These are phyloP conservation scores for Channa maculata DNA, from an alignment of 2,113 vertebrate species.

Conservation along the genomic window DNA sequence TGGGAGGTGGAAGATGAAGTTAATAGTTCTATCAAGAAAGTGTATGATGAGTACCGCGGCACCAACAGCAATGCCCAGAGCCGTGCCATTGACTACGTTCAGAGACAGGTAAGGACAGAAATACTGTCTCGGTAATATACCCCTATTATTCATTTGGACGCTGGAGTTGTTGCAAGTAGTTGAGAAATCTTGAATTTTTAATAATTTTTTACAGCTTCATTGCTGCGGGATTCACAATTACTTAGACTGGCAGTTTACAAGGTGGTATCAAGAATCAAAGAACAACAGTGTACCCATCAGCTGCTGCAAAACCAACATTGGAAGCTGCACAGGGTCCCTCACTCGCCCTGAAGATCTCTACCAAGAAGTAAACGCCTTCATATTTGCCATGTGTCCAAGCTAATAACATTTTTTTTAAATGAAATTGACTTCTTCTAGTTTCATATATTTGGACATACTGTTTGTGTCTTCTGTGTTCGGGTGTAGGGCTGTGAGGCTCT, in stretches of 20 bases:
- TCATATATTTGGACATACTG: not conserved
- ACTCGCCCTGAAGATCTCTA: conserved; percentile 89
- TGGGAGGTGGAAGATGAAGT: conserved; percentile 93
- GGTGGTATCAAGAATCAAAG: conserved; percentile 92
- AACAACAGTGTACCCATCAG: conserved; percentile 95
- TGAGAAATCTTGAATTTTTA: not conserved
- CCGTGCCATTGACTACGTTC: conserved; percentile 95
- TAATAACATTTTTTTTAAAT: not conserved
- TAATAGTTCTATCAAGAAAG: conserved; percentile 90
- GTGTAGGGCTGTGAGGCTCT: conserved; percentile 92
- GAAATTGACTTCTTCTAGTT: not conserved
- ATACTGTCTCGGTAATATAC: accelerated
- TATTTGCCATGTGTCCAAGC: not conserved
- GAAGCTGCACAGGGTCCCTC: conserved; percentile 91
- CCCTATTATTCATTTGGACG: not conserved
- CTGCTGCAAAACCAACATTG: conserved; percentile 88
- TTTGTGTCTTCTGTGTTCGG: conserved; percentile 30
- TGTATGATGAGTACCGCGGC: conserved; percentile 94
- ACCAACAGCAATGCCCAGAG: conserved; percentile 93
- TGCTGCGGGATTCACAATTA: conserved; percentile 96
- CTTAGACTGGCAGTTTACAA: conserved; percentile 92
- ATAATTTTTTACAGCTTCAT: conserved; percentile 82
- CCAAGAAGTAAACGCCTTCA: conserved; percentile 82
- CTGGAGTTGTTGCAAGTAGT: not conserved
- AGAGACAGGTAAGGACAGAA: conserved; percentile 90